These are phyloP conservation scores for Colistium nudipinnis DNA, from an alignment of 2,113 vertebrate species.

Conservation along the genomic window DNA sequence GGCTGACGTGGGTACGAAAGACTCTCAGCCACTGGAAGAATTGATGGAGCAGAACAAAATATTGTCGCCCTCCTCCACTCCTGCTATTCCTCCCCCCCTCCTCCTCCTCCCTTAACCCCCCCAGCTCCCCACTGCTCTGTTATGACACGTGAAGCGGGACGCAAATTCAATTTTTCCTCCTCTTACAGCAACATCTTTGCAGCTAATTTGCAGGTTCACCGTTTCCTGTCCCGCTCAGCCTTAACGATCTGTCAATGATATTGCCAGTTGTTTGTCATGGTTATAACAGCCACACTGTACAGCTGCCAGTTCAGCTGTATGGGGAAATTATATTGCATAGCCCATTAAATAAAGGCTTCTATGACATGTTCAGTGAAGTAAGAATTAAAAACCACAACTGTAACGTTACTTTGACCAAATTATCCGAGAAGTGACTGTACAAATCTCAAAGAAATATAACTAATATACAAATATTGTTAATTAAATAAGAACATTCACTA, in stretches of 20 bases:
- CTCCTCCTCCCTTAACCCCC: not conserved
- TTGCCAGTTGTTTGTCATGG: constrained; percentile 21
- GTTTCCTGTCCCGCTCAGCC: constrained; percentile 29
- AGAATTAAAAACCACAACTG: not conserved
- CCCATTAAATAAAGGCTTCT: not conserved
- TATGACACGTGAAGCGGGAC: constrained; percentile 56
- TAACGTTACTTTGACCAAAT: no score
- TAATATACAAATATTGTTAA: no score
- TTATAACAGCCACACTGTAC: not conserved
- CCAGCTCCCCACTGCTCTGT: constrained; percentile 12
- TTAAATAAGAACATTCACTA: no score
- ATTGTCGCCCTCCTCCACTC: not conserved
- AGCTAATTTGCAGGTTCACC: constrained; percentile 45
- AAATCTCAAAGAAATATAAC: no score
- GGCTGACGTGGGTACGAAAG: constrained; percentile 35
- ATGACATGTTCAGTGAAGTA: not conserved
- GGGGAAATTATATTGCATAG: not conserved
- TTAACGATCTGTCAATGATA: constrained; percentile 5
- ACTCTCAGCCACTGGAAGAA: constrained; percentile 40
- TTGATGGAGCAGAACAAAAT: constrained; percentile 53
- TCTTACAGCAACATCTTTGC: not conserved
- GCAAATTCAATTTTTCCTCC: constrained; percentile 45
- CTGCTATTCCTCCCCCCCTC: not conserved
- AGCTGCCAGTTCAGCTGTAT: not conserved
- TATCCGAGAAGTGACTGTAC: no score